Conservation (phyloP, 2,113 vertebrate species). For the Indri indri region DNA sequence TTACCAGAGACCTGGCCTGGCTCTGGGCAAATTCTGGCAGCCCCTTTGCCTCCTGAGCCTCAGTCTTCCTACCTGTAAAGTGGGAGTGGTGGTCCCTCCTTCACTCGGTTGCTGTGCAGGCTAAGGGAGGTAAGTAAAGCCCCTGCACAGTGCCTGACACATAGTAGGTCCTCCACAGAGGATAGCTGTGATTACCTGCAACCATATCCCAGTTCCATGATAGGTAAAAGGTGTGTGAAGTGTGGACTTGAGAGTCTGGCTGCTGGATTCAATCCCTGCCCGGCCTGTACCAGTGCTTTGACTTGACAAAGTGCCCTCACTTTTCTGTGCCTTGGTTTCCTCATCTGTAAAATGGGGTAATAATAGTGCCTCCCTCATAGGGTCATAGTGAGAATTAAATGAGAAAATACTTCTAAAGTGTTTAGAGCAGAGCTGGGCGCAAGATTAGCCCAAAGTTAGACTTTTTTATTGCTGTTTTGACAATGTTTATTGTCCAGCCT, state of each 20-base stretch:
- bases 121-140: background rate
- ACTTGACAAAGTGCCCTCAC: background rate
- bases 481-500: background rate
- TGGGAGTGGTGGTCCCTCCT: background rate
- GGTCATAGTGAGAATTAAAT: background rate
- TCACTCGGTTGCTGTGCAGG: too few relatives aligned
- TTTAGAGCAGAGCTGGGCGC: background rate
- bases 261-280: background rate
- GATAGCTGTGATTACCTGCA: background rate
- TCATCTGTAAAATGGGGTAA: background rate
- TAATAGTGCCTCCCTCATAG: background rate
- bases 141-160: background rate
- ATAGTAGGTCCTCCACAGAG: background rate
- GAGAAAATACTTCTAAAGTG: background rate
- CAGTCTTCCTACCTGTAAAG: background rate
- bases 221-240: background rate
- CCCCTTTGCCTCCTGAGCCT: background rate
- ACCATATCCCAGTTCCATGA: background rate
- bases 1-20: background rate
- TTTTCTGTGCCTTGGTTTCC: background rate
- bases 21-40: background rate
- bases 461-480: background rate
- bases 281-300: accelerated
- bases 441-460: background rate
- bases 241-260: background rate